Conservation (phyloP, 2,113 vertebrate species). For the Clupea harengus region DNA sequence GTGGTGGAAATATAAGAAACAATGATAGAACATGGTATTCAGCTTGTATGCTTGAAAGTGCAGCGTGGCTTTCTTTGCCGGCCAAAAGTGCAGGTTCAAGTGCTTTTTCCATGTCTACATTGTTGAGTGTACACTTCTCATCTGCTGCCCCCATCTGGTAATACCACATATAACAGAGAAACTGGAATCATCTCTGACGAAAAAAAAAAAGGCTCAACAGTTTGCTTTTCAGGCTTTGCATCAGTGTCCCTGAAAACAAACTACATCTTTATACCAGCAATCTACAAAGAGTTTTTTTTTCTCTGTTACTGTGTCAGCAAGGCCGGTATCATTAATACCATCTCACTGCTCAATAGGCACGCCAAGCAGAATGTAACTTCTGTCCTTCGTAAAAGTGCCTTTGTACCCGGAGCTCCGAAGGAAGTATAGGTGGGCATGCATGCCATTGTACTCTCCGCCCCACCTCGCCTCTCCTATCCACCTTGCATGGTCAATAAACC, state of each 20-base stretch:
- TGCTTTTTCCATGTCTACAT: not conserved
- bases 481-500: constrained; percentile 17
- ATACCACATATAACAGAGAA: not conserved
- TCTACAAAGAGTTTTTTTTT: not conserved
- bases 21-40: too few relatives aligned
- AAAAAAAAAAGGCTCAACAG: not conserved
- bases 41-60: not conserved
- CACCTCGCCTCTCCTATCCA: constrained; percentile 13
- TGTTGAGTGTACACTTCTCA: constrained; percentile 23
- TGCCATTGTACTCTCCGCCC: not conserved
- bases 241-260: constrained; percentile 3
- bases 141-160: constrained; percentile 47
- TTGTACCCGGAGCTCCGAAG: constrained; percentile 2
- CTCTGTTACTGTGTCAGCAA: constrained; percentile 4
- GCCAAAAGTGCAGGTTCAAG: not conserved
- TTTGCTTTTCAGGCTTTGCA: constrained; percentile 9
- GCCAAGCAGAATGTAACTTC: constrained; percentile 5
- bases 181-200: not conserved
- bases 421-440: constrained; percentile 11
- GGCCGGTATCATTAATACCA: constrained; percentile 10
- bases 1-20: too few relatives aligned
- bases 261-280: not conserved
- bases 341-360: not conserved
- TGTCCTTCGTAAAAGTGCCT: constrained; percentile 12
- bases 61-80: not conserved